Percentiles rank a stretch among this genome's conserved stretches.
Evolutionary conservation across 2,888 invertebrate genomes (phyloP).

Genomic region (Odontomyia ornata): DNA sequence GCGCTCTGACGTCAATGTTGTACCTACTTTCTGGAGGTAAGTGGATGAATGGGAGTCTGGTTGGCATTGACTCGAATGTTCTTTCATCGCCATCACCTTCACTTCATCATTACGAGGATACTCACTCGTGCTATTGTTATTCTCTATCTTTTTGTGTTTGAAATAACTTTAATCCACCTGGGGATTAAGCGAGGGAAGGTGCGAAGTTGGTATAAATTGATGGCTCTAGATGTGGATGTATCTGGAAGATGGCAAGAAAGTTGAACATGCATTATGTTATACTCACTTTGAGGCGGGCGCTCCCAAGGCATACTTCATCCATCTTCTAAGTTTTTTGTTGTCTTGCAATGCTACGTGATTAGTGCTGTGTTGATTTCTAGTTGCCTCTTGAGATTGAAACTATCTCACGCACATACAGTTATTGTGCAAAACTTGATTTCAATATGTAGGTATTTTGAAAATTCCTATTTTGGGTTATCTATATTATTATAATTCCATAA

Average conservation of each 20-base stretch:
- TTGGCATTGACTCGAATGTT: conserved; percentile 11
- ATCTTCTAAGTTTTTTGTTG: too few species aligned
- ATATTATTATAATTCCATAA: too few species aligned
- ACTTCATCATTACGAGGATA: conserved; percentile 10
- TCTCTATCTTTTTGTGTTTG: conserved; percentile 36
- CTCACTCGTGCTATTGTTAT: conserved; percentile 27
- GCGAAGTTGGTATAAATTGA: conserved; percentile 42
- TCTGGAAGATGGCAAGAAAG: conserved; percentile 38
- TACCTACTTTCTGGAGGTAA: conserved; percentile 19
- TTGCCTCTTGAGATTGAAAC: too few species aligned
- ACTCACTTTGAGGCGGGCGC: neutral
- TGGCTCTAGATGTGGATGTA: conserved; percentile 38
- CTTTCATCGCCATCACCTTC: neutral
- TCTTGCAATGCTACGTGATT: too few species aligned
- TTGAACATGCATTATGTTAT: conserved; percentile 37
- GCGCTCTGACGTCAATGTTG: conserved; percentile 41
- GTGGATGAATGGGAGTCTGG: conserved; percentile 29
- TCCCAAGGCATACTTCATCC: neutral
- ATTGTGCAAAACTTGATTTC: too few species aligned
- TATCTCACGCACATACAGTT: too few species aligned
- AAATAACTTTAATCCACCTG: conserved; percentile 44
- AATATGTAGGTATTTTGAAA: too few species aligned
- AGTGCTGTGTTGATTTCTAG: too few species aligned
- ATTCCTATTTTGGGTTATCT: too few species aligned
- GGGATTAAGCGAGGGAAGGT: conserved; percentile 40